Percentiles rank a stretch among this genome's conserved stretches.
Evolutionary conservation across 2,113 vertebrate species (phyloP).

Genomic region (Hemiscyllium ocellatum): DNA sequence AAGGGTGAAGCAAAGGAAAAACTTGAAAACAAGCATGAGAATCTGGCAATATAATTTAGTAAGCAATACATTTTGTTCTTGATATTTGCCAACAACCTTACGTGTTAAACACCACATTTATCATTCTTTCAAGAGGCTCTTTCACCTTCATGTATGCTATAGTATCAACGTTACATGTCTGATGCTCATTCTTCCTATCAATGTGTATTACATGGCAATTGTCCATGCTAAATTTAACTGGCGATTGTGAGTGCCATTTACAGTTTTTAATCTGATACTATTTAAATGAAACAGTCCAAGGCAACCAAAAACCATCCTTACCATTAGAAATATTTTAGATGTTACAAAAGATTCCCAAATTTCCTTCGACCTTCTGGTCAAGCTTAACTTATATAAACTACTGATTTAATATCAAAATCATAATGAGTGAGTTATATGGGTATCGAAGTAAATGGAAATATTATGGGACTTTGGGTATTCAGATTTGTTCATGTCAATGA

Average conservation of each 20-base stretch:
- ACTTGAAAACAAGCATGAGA: neutral
- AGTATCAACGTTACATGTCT: neutral
- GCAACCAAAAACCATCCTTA: neutral
- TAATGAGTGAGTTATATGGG: neutral
- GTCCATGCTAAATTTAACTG: neutral
- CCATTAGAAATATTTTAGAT: conserved; percentile 1
- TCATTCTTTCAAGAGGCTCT: neutral
- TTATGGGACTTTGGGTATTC: neutral
- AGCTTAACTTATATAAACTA: neutral
- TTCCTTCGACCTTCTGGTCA: neutral
- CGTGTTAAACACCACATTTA: neutral
- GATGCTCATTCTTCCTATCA: neutral
- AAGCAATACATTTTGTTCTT: neutral
- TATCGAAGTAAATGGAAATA: neutral
- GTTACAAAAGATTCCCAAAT: neutral
- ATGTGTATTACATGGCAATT: neutral
- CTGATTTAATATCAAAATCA: neutral
- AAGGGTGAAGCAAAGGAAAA: too few species aligned
- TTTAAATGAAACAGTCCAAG: neutral
- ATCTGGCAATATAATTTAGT: neutral
- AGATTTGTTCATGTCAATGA: neutral
- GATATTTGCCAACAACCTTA: neutral
- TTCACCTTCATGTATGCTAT: neutral
- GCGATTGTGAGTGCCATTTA: neutral
- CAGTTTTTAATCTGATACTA: neutral